Evolutionary conservation across 2,888 invertebrate genomes (phyloP), one percentile per base, ranked within the genome.

Genomic region (Pristionchus maxplancki): DNA sequence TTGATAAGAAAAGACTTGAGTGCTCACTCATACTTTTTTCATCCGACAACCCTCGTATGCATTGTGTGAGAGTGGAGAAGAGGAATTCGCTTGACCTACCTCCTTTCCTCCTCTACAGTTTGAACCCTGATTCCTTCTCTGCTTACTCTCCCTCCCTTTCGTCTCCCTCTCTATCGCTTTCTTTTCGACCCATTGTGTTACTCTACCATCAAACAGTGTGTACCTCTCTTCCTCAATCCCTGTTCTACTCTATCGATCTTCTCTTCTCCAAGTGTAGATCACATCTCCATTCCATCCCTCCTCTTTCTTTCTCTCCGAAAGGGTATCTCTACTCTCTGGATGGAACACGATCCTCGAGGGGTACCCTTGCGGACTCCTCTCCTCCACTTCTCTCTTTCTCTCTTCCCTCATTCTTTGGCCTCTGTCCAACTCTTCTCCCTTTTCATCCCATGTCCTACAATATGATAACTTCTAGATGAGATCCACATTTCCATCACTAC

Each of bases 1-100:
- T 78, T 78, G 78, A 78, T 78, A 78, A 78, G 78, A 78, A 67
- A 67, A 78, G 78, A 78, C 44, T 78, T 48, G 28, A 20, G n/a
- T 44, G 28, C 44, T 28, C 78, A 78, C 78, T 44, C 78, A 78
- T 48, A 44, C 78, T 48, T 78, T 78, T 78, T 78, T 78, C 78
- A 48, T 78, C 78, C 78, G 78, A 78, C 40, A 78, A 40, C 28
- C 78, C 40, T 78, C 71, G 37, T 37, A 37, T 71, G 71, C 37
- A 71, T 71, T 71, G 71, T 71, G 64, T 64, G 71, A 71, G 71
- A 71, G 71, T 37, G 71, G 37, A 34, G 34, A 28, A 64, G 71
- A 34, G 9, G 37, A 20, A 71, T 37, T 37, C 37, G 37, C 62
- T 64, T 64, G n/a, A 34, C 44, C 82, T 40, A 15, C 40, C 31